Conservation (phyloP, 2,888 invertebrate genomes). For the Automeris io region DNA sequence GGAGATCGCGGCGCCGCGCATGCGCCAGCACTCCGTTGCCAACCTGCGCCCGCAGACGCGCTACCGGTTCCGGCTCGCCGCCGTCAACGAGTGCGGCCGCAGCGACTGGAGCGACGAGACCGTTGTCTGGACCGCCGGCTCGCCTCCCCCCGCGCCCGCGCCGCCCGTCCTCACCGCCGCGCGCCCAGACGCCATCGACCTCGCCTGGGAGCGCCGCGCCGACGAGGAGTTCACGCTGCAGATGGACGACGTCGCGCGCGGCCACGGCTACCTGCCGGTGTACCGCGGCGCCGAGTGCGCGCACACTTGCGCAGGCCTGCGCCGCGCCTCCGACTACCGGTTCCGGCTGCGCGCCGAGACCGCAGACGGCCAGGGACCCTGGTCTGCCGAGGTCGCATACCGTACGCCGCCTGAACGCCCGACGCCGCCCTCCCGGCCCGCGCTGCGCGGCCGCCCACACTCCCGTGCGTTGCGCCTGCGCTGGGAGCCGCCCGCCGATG, state of each 20-base stretch:
- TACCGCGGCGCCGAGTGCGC: slow-evolving; percentile 86
- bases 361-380: slow-evolving; percentile 88
- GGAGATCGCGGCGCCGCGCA: slow-evolving; percentile 84
- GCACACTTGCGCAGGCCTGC: slow-evolving; percentile 81
- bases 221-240: slow-evolving; percentile 91
- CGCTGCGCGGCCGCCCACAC: slow-evolving; percentile 88
- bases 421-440: slow-evolving; percentile 84
- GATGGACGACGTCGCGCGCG: slow-evolving; percentile 82
- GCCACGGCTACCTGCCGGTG: slow-evolving; percentile 87
- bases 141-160: slow-evolving; percentile 86
- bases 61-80: slow-evolving; percentile 89
- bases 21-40: slow-evolving; percentile 84
- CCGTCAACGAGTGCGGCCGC: slow-evolving; percentile 88
- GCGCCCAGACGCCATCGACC: slow-evolving; percentile 78
- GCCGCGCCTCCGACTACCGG: slow-evolving; percentile 86
- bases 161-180: slow-evolving; percentile 84
- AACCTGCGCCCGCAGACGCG: slow-evolving; percentile 87
- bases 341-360: slow-evolving; percentile 90
- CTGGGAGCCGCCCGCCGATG: slow-evolving; percentile 88
- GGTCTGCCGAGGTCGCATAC: slow-evolving; percentile 88
- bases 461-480: slow-evolving; percentile 87
- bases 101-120: slow-evolving; percentile 83
- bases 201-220: slow-evolving; percentile 86
- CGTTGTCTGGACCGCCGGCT: slow-evolving; percentile 85
- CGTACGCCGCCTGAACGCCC: slow-evolving; percentile 89